Evolutionary conservation across 2,797 vertebrate species (phyloP).

Genomic region (Amblyopsis hoosieri): DNA sequence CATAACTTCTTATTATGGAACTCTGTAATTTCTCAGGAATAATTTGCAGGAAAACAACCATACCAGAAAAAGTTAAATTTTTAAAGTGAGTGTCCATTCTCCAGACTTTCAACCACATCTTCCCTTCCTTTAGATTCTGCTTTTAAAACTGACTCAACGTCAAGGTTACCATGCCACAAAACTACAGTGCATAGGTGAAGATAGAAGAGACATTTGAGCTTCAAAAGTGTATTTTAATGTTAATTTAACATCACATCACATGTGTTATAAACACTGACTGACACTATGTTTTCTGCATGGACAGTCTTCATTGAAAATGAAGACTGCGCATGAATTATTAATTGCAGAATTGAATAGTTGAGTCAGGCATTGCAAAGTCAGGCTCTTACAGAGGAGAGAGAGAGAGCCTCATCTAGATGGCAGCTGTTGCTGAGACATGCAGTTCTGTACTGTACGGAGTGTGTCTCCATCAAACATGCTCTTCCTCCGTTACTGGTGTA

Average conservation of each 20-base stretch:
- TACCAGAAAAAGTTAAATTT: constrained; percentile 55
- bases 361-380: constrained; percentile 22
- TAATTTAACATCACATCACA: constrained; percentile 20
- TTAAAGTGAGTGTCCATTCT: constrained; percentile 56
- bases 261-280: constrained; percentile 7
- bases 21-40: constrained; percentile 72
- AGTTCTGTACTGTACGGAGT: not conserved
- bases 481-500: not conserved
- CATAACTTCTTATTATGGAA: constrained; percentile 81
- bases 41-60: constrained; percentile 69
- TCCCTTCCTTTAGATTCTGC: constrained; percentile 38
- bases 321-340: constrained; percentile 22
- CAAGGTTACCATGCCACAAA: constrained; percentile 45
- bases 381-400: not conserved
- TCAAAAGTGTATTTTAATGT: not conserved
- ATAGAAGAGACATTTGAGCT: constrained; percentile 21
- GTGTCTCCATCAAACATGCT: not conserved
- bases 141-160: constrained; percentile 40
- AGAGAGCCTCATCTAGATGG: constrained; percentile 3
- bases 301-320: constrained; percentile 23
- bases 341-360: constrained; percentile 24
- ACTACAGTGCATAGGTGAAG: constrained; percentile 29
- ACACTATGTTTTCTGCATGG: constrained; percentile 1
- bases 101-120: constrained; percentile 40
- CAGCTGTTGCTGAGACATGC: not conserved